A percentile compares a stretch with the other conserved stretches of the same genome.
phyloP scores from a whole-genome alignment of 2,888 invertebrate genomes.

The Schizotus pectinicornis region DNA sequence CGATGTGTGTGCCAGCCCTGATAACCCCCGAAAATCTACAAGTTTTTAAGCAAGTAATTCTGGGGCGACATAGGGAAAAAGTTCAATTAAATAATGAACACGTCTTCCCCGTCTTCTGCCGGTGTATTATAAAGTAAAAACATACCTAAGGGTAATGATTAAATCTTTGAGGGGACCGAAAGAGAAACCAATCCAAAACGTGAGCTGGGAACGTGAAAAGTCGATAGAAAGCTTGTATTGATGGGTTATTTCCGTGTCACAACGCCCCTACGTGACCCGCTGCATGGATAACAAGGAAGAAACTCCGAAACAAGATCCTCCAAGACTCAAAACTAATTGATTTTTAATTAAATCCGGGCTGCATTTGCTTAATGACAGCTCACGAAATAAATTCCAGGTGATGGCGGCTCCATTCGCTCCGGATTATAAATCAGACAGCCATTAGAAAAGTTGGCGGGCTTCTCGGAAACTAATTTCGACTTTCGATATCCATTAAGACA shows the following conservation, averaged over 20 bases:
- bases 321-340: conserved; percentile 15
- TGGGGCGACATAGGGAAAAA: not conserved
- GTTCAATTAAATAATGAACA: conserved; percentile 25
- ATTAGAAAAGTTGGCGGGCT: conserved; percentile 23
- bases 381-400: too few relatives aligned
- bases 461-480: conserved; percentile 26
- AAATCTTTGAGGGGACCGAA: conserved; percentile 45
- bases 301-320: conserved; percentile 13
- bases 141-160: conserved; percentile 45
- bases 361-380: too few relatives aligned
- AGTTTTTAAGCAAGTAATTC: conserved; percentile 1
- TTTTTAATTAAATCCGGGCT: conserved; percentile 1
- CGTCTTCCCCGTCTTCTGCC: conserved; percentile 6
- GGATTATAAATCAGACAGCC: conserved; percentile 2
- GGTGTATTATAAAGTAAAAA: conserved; percentile 30
- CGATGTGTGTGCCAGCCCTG: conserved; percentile 5
- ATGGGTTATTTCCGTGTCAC: conserved; percentile 53
- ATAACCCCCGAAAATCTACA: not conserved
- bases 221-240: conserved; percentile 51
- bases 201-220: conserved; percentile 51
- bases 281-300: conserved; percentile 31
- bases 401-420: not conserved
- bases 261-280: conserved; percentile 39
- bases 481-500: conserved; percentile 35
- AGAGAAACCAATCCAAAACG: conserved; percentile 53